Evolutionary conservation across 1,140 invertebrate genomes (phyloP).

Genomic region (Diachasmimorpha longicaudata): DNA sequence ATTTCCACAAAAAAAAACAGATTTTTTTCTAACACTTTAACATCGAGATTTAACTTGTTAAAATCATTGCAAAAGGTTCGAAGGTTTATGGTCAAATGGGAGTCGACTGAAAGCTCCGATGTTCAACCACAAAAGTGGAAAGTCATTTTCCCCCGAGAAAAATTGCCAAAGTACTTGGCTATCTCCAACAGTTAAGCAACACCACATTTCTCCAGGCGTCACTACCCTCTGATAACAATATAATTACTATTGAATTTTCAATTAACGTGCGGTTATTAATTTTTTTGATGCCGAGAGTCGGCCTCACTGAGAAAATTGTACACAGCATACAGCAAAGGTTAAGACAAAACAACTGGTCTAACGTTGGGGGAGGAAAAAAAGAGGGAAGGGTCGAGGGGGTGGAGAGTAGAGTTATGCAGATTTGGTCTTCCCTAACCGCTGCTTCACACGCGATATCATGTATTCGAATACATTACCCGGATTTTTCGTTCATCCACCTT

Average conservation of each 20-base stretch:
- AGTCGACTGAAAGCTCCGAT: too few relatives aligned
- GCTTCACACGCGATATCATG: slow-evolving; percentile 53
- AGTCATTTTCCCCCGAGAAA: too few relatives aligned
- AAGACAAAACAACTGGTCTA: slow-evolving; percentile 37
- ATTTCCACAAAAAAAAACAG: too few relatives aligned
- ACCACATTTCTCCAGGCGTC: too few relatives aligned
- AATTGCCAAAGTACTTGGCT: too few relatives aligned
- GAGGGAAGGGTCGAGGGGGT: slow-evolving; percentile 32
- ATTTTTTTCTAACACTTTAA: too few relatives aligned
- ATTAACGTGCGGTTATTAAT: background rate
- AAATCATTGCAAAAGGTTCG: too few relatives aligned
- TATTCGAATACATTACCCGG: slow-evolving; percentile 45
- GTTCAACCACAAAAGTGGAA: too few relatives aligned
- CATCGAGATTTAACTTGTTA: too few relatives aligned
- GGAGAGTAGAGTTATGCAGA: slow-evolving; percentile 51
- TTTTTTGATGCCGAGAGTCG: background rate
- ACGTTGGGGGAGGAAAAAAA: slow-evolving; percentile 27
- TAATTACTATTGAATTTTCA: background rate
- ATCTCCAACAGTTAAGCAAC: too few relatives aligned
- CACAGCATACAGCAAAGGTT: slow-evolving; percentile 28
- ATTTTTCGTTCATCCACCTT: slow-evolving; percentile 20
- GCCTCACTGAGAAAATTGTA: background rate
- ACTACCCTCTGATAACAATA: background rate
- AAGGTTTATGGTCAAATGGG: too few relatives aligned
- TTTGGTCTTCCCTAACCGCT: slow-evolving; percentile 47